phyloP scores from a whole-genome alignment of 2,113 vertebrate species.

The Lepus americanus region DNA sequence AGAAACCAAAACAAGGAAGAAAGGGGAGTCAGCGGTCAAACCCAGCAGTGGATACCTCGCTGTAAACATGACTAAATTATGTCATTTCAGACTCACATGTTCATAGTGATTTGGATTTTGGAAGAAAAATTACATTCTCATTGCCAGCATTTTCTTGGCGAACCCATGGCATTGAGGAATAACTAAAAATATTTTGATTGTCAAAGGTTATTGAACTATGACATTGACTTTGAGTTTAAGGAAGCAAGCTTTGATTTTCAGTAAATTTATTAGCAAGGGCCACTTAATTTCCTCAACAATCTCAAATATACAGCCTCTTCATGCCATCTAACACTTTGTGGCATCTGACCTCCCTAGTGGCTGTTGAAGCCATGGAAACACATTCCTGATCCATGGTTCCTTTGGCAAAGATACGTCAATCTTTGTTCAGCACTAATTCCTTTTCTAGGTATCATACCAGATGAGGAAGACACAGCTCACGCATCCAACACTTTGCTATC shows the following conservation, averaged over 20 bases:
- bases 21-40: rapidly evolving
- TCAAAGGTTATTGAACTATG: background rate
- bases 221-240: background rate
- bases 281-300: background rate
- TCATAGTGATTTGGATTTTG: background rate
- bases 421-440: background rate
- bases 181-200: background rate
- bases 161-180: background rate
- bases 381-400: background rate
- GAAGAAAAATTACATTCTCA: background rate
- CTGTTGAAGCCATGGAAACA: background rate
- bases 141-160: background rate
- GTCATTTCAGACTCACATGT: background rate
- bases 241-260: background rate
- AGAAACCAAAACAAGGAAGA: constrained; percentile 44
- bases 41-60: background rate
- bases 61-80: background rate
- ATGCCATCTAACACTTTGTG: background rate
- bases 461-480: background rate
- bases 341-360: background rate
- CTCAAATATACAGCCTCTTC: background rate
- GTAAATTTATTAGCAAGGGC: background rate
- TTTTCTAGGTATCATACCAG: background rate
- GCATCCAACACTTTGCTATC: no score
- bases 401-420: background rate